phyloP scores from a whole-genome alignment of 2,888 invertebrate species.

The Onthophagus sagittarius region DNA sequence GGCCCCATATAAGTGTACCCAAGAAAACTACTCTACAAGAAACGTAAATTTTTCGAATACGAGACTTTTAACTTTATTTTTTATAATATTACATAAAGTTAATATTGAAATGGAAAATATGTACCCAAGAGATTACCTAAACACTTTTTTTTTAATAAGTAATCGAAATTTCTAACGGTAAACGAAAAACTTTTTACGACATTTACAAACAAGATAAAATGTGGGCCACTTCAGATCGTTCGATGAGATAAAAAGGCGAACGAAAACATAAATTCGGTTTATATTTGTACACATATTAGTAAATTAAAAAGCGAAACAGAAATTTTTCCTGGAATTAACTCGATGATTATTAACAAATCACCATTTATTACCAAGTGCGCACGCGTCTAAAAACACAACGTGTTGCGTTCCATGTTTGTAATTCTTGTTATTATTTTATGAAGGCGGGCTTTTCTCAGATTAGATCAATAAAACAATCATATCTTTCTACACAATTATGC shows the following conservation, averaged over 20 bases:
- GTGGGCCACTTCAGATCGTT: background rate
- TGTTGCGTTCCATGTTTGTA: too few relatives aligned
- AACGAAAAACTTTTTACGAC: background rate
- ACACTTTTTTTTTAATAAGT: background rate
- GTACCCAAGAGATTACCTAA: background rate
- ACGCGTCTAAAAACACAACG: too few relatives aligned
- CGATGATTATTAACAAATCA: background rate
- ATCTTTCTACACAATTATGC: too few relatives aligned
- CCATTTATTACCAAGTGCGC: too few relatives aligned
- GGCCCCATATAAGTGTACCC: slow-evolving; percentile 10
- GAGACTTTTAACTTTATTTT: background rate
- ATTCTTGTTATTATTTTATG: too few relatives aligned
- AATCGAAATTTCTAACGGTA: background rate
- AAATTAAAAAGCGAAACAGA: too few relatives aligned
- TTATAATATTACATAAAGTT: too few relatives aligned
- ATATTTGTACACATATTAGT: background rate
- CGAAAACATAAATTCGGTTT: slow-evolving; percentile 2
- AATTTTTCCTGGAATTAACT: slow-evolving; percentile 2
- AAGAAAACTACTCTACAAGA: slow-evolving; percentile 1
- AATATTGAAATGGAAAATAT: background rate
- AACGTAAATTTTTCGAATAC: background rate
- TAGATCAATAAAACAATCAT: too few relatives aligned
- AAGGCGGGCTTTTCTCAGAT: too few relatives aligned
- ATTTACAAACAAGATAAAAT: slow-evolving; percentile 8
- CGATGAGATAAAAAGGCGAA: background rate